Percentiles rank a stretch among this genome's conserved stretches.
These are phyloP conservation scores for Phaonia tiefii DNA, from an alignment of 2,888 invertebrate species.

Conservation along the genomic window DNA sequence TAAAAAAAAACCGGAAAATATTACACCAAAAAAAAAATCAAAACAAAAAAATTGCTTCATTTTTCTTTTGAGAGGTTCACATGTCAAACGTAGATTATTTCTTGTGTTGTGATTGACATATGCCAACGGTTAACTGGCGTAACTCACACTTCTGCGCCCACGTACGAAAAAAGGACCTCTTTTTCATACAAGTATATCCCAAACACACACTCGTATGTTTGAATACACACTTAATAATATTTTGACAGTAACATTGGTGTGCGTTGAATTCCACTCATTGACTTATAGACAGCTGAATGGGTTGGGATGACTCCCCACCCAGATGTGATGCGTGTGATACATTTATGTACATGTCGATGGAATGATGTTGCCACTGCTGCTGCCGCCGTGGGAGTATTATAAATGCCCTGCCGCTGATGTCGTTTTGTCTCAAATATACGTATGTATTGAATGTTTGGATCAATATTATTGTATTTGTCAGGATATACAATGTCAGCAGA, in stretches of 20 bases:
- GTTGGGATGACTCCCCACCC: background rate
- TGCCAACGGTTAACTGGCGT: conserved; percentile 57
- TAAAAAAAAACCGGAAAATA: conserved; percentile 16
- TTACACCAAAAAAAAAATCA: background rate
- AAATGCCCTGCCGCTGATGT: background rate
- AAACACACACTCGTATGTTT: background rate
- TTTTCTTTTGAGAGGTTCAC: conserved; percentile 36
- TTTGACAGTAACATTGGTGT: conserved; percentile 53
- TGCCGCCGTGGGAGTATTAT: background rate
- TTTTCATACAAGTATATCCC: conserved; percentile 1
- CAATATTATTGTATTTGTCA: conserved; percentile 50
- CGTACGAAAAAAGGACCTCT: conserved; percentile 7
- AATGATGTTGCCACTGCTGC: conserved; percentile 5
- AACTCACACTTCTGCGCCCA: conserved; percentile 29
- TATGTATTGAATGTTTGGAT: conserved; percentile 21
- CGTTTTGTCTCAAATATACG: background rate
- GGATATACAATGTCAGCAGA: conserved; percentile 60
- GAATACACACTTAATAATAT: conserved; percentile 43
- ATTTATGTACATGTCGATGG: background rate
- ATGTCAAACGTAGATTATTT: conserved; percentile 61
- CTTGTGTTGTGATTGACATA: conserved; percentile 68
- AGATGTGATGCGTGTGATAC: conserved; percentile 28
- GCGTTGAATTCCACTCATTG: conserved; percentile 51
- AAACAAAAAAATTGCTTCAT: conserved; percentile 32
- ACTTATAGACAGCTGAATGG: conserved; percentile 47